These are phyloP conservation scores for Aldrovandia affinis DNA, from an alignment of 2,797 vertebrate species.

Conservation along the genomic window DNA sequence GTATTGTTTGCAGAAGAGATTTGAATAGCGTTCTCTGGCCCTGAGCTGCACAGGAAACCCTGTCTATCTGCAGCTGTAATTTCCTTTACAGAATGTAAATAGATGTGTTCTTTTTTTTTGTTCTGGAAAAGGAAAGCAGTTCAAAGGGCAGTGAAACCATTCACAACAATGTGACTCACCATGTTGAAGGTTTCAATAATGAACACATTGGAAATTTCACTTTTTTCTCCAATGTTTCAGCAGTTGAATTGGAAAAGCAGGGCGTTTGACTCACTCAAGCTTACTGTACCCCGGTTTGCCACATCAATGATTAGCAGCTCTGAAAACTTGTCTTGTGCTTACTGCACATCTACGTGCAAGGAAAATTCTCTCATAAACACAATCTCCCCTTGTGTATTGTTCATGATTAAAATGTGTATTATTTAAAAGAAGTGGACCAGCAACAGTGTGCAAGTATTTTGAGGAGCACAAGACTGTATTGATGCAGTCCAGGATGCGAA, in stretches of 20 bases:
- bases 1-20: not conserved
- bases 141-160: not conserved
- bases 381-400: not conserved
- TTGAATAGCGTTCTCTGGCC: not conserved
- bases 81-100: constrained; percentile 30
- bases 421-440: not conserved
- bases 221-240: not conserved
- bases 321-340: not conserved
- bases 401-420: not conserved
- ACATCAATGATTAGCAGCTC: not conserved
- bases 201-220: not conserved
- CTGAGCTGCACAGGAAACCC: constrained; percentile 26
- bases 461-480: not conserved
- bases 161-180: constrained; percentile 8
- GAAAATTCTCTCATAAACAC: not conserved
- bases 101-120: not conserved
- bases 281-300: not conserved
- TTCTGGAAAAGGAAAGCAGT: constrained; percentile 4
- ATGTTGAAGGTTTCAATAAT: not conserved
- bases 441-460: not conserved
- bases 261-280: not conserved
- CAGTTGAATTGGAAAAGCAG: not conserved
- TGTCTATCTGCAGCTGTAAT: constrained; percentile 9
- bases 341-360: not conserved
- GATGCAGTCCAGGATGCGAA: not conserved